Evolutionary conservation across 2,797 vertebrate genomes (phyloP), one percentile per base, ranked within the genome.

Genomic region (Catharus ustulatus): DNA sequence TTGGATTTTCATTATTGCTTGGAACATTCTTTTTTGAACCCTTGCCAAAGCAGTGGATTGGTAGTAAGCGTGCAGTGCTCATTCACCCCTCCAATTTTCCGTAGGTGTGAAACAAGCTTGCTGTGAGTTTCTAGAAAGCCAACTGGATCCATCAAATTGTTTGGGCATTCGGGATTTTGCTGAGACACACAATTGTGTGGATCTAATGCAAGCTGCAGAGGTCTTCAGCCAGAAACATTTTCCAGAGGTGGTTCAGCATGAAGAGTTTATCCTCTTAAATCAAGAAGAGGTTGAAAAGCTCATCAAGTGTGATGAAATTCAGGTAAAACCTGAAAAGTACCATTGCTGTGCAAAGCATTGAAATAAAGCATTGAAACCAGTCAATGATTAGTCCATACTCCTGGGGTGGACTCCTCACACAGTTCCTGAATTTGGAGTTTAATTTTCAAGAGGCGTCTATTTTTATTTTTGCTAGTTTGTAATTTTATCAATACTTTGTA

Each of bases 151-250:
- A 43, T 98, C 99, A 73, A 99, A 99, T 97, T 99, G 99, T 95
- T 98, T 99, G 96, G 99, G 99, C 38, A 99, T 99, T 94, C 98
- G 99, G 20, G 99, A 99, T 98, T 99, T 99, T 95, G 99, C 99
- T 32, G 99, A 99, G 97, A 99, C 99, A 23, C 99, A 99, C 97
- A 99, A 99, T 82, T 99, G 99, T 95, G 98, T 99, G 32, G 99
- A 99, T 97, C 97, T 99, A 97, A 99, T 99, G 99, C 98, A 98
- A 97, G 99, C 99, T 3, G 99, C 99, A 11, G 99, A 99, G 94
- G 98, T 99, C 74, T 99, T 99, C 78, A 99, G 99, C 94, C 99
- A 99, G 98, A 99, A 99, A 95, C 99, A 99, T 97, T 99, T 99
- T 90, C 98, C 99, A 18, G 99, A 99, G 97, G 99, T 99, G 95